Evolutionary conservation across 2,113 vertebrate species (phyloP).

Genomic region (Stigmatopora argus): DNA sequence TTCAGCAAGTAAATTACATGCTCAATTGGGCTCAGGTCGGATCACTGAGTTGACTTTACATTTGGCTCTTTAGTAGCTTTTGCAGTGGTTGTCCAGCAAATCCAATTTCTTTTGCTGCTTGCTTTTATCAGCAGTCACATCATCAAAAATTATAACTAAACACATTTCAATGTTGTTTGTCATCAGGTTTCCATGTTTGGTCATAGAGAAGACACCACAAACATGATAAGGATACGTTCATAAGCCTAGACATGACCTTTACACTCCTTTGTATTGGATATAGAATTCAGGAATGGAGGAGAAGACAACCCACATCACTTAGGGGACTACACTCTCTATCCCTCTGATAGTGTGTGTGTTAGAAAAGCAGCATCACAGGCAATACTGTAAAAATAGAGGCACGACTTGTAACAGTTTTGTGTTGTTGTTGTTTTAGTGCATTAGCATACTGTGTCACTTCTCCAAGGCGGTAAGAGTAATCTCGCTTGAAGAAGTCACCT

Average conservation of each 20-base stretch:
- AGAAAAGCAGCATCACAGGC: neutral
- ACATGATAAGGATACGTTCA: neutral
- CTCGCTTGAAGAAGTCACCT: slow-evolving; percentile 36
- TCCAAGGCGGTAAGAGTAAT: slow-evolving; percentile 24
- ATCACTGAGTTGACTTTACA: too few species aligned
- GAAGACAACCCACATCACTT: neutral
- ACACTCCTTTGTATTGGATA: neutral
- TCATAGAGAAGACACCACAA: neutral
- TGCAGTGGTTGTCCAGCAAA: too few species aligned
- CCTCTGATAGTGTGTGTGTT: neutral
- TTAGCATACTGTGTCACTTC: slow-evolving; percentile 26
- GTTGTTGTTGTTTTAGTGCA: slow-evolving; percentile 19
- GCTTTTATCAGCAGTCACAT: too few species aligned
- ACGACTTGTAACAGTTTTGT: neutral
- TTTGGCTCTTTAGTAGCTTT: too few species aligned
- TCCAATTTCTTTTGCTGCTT: too few species aligned
- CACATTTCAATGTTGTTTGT: neutral
- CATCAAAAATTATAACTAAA: neutral
- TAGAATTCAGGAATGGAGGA: neutral
- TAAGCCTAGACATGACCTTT: neutral
- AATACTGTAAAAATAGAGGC: neutral
- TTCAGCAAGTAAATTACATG: too few species aligned
- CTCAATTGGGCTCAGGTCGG: too few species aligned
- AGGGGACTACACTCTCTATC: neutral
- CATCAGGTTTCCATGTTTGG: neutral